phyloP scores from a whole-genome alignment of 1,140 invertebrate species.

The Drosophila insularis region DNA sequence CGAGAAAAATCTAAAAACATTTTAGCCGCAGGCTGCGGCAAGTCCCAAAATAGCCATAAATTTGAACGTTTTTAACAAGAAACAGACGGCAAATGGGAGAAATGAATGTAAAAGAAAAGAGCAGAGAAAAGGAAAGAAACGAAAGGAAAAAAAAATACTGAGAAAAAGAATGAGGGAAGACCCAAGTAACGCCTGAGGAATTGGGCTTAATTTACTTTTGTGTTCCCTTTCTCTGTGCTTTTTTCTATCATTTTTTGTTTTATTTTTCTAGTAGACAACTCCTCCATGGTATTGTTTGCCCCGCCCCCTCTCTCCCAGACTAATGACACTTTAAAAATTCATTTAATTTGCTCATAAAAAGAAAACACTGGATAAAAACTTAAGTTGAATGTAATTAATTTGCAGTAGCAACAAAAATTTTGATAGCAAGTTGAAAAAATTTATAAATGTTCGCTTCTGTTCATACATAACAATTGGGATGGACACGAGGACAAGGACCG shows the following conservation, averaged over 20 bases:
- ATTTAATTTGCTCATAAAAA: constrained; percentile 35
- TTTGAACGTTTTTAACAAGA: constrained; percentile 73
- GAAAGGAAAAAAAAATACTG: constrained; percentile 3
- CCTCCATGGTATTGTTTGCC: constrained; percentile 8
- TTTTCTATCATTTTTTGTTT: constrained; percentile 1
- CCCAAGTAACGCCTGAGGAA: constrained; percentile 61
- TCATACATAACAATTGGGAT: background rate
- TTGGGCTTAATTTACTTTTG: constrained; percentile 70
- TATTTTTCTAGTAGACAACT: background rate
- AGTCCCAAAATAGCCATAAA: constrained; percentile 79
- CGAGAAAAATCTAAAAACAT: constrained; percentile 58
- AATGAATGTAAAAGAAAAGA: constrained; percentile 38
- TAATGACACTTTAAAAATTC: constrained; percentile 49
- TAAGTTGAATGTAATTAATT: constrained; percentile 45
- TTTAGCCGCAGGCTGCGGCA: constrained; percentile 60
- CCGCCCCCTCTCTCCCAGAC: background rate
- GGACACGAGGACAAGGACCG: background rate
- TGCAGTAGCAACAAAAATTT: constrained; percentile 12
- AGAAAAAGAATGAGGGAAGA: constrained; percentile 41
- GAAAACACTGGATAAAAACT: constrained; percentile 26
- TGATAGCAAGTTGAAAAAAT: constrained; percentile 23
- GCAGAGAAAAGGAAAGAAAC: background rate
- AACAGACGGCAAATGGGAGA: constrained; percentile 59
- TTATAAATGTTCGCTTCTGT: constrained; percentile 21
- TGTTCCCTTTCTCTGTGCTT: constrained; percentile 15